Base-by-base conservation (phyloP, 2,113 vertebrate species). In the Hippolais icterina region DNA sequence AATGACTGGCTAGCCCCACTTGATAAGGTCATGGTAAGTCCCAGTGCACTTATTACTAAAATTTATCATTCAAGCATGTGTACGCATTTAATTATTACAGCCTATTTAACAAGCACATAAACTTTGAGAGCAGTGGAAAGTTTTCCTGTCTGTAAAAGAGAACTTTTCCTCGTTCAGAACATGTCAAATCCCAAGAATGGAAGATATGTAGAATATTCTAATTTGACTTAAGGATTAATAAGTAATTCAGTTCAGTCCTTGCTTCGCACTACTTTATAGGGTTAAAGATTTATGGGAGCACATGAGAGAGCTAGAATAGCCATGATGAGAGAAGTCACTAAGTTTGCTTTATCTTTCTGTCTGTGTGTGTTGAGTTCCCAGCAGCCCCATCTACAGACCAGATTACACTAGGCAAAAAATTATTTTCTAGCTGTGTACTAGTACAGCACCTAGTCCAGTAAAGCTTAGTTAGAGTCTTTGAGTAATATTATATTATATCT, bases 1-100 rank as follows among this genome's bases (percentile, higher is more conserved):
- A 97, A 97, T 96, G 94, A 96, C 95, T 94, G 83, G 31, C 69
- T 96, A 96, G 96, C 89, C 82, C 93, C 66, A 80, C 91, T 97
- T 96, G 72, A 97, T 96, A 97, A 97, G 95, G 97, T 97, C 96
- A 96, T 39, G 68, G 47, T 72, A 75, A 91, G 15, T 97, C 94
- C 81, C 96, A 93, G 12, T 78, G 54, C 63, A 79, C 89, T 91
- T 96, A 83, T 35, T 91, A 95, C 89, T 96, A 94, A 69, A 96
- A 97, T 91, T 87, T 94, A 94, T 96, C 72, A 93, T 93, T 97
- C 75, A 90, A 61, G 76, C 89, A 83, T 94, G 68, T 85, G 60
- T 89, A 86, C 72, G 54, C 92, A 79, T 75, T 97, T 97, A 95
- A 95, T 93, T 84, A 90, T 96, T 96, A 90, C 77, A 82, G 50